These are phyloP conservation scores for Phyto melanocephala DNA, from an alignment of 2,888 invertebrate genomes.

Conservation along the genomic window DNA sequence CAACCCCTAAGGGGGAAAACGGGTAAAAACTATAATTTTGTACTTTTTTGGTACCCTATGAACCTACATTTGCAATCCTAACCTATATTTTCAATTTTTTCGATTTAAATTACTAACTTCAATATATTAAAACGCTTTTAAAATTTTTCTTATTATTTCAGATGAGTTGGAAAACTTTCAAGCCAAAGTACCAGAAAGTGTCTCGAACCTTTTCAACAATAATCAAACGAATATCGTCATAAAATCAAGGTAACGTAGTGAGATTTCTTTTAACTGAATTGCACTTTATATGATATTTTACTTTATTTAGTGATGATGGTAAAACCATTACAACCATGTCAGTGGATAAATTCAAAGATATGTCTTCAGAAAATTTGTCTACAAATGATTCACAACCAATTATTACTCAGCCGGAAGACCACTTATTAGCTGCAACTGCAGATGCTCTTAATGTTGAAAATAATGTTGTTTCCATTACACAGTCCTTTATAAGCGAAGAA, in stretches of 20 bases:
- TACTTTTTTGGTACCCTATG: no score
- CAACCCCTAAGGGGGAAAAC: no score
- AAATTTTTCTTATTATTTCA: conserved; percentile 7
- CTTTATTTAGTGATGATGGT: conserved; percentile 26
- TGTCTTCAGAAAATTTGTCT: not conserved
- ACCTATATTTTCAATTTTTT: no score
- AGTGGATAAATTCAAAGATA: not conserved
- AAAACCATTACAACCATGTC: not conserved
- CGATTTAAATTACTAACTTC: no score
- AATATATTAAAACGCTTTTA: no score
- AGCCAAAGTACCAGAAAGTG: conserved; percentile 34
- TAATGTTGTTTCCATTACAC: conserved; percentile 20
- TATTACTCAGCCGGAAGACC: conserved; percentile 21
- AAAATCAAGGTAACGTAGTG: conserved; percentile 27
- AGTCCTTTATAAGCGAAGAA: conserved; percentile 23
- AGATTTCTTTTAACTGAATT: not conserved
- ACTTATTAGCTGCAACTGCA: conserved; percentile 20
- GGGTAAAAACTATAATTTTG: no score
- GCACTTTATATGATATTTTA: not conserved
- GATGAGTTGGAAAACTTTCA: conserved; percentile 26
- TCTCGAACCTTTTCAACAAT: not conserved
- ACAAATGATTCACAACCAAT: not conserved
- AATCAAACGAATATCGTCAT: conserved; percentile 5
- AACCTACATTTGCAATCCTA: conserved; percentile 12
- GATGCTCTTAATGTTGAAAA: not conserved